These are phyloP conservation scores for Oxyura jamaicensis DNA, from an alignment of 2,113 vertebrate species.

Conservation along the genomic window DNA sequence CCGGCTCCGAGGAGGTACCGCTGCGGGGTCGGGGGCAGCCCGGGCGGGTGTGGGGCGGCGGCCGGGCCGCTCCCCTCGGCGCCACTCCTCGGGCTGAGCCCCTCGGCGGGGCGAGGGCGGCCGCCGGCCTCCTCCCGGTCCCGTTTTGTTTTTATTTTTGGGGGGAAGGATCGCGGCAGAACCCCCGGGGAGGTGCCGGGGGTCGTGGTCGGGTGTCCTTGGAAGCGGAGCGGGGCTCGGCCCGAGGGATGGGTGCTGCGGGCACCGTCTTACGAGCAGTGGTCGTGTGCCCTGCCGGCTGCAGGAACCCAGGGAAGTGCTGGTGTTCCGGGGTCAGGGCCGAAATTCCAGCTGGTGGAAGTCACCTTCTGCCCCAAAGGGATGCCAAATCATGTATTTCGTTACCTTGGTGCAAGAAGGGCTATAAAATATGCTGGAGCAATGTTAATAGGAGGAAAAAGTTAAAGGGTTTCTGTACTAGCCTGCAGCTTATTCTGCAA, in stretches of 20 bases:
- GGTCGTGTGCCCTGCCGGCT: accelerated
- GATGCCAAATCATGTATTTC: accelerated
- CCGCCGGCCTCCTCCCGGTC: not conserved
- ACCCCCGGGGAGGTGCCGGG: too few relatives aligned
- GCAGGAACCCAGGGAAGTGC: accelerated
- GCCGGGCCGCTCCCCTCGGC: too few relatives aligned
- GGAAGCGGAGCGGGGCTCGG: not conserved
- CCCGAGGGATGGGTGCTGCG: not conserved
- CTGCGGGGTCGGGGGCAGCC: not conserved
- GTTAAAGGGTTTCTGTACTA: not conserved
- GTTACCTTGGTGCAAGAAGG: not conserved
- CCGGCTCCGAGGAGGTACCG: conserved; percentile 14
- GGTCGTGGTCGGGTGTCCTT: not conserved
- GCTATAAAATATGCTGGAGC: accelerated
- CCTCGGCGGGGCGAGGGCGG: too few relatives aligned
- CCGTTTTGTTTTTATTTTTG: too few relatives aligned
- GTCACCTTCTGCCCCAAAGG: not conserved
- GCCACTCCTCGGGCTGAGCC: too few relatives aligned
- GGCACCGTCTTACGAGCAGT: not conserved
- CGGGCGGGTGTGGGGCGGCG: not conserved
- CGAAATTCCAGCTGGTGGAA: not conserved
- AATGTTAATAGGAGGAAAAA: not conserved
- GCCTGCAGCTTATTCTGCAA: not conserved
- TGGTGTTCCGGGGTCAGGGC: not conserved
- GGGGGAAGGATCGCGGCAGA: too few relatives aligned